Base-by-base conservation (phyloP, 2,797 vertebrate genomes). In the Eospalax fontanierii region DNA sequence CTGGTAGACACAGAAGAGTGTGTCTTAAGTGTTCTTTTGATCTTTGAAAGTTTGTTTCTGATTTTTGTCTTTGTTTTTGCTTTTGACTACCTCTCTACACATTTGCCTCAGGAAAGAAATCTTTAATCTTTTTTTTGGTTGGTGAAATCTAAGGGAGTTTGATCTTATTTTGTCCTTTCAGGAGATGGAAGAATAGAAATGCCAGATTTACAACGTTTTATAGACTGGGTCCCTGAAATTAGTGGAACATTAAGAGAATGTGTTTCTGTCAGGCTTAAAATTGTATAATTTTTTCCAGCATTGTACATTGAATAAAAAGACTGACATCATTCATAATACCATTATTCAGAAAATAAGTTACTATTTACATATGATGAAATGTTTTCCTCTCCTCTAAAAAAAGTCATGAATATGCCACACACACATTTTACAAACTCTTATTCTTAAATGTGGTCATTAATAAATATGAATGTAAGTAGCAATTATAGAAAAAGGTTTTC, bases 111-210 rank as follows among this genome's bases (percentile, higher is more conserved):
- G 26, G 68, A 73, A 68, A 91, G 5, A 65, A 59, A 5, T 3
- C 40, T 63, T 50, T 87, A 59, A 43, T 22, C 65, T 66, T 40
- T 93, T 68, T 92, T 61, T 81, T 46, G 0, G 78, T 92, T 22
- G 40, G 0, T 65, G 4, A 65, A 73, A 24, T 86, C 43, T 95
- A 57, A 74, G 50, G 61, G 68, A 50, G 9, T 75, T 88, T 80
- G 40, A 81, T 76, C 93, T 86, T 75, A 83, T 91, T 87, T 80
- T 33, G 24, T 83, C 84, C 66, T 83, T 92, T 83, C 71, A 86
- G 54, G 38, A 57, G 24, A 75, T 59, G 4, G 59, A 74, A 59
- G 30, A 92, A 88, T 68, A 68, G 38, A 70, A 82, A 78, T 79
- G 43, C 4, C 82, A 73, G 18, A 28, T 89, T 4, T 83, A 35